Evolutionary conservation across 2,888 invertebrate species (phyloP), one percentile per base, ranked within the genome.

Genomic region (Eupithecia subumbrata): DNA sequence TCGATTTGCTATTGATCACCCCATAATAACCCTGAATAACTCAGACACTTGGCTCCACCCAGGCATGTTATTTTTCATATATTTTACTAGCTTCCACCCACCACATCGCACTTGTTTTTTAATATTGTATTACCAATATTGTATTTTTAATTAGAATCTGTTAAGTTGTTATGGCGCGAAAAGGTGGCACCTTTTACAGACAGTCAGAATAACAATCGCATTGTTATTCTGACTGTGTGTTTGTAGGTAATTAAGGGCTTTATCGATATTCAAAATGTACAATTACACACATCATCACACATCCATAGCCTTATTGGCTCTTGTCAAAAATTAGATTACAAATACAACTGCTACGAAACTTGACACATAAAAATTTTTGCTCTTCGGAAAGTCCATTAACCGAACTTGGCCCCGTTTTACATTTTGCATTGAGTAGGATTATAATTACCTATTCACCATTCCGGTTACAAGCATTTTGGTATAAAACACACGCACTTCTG

Each of bases 391-490:
- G 12, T 14, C 25, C 12, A 60, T 60, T 60, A 0, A 25, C 22
- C 22, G 60, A 25, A 25, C 25, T 60, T 25, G 60, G 60, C 60
- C 56, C 22, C 22, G 60, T 60, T 56, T 14, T 5, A 60, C 60
- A 25, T 60, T 22, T 60, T 60, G 25, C 25, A 25, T 60, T 56
- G 56, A 52, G 56, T 56, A 22, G 56, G 22, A 60, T 60, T 22
- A 12, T 60, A 60, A 60, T 60, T 60, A 60, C 25, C 56, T 25
- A 73, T 71, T 69, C 73, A 64, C 63, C 56, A 75, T 72, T 76
- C 78, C 78, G 78, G 78, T 76, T 78, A 69, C 66, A 71, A n/a
- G 72, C 43, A 16, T 69, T 74, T 76, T 45, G 68, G 76, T 79
- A 79, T 79, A 79, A 73, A 79, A 74, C 60, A 40, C 48, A 34